Conservation (phyloP, 2,888 invertebrate species). For the Ectropis crepuscularia region DNA sequence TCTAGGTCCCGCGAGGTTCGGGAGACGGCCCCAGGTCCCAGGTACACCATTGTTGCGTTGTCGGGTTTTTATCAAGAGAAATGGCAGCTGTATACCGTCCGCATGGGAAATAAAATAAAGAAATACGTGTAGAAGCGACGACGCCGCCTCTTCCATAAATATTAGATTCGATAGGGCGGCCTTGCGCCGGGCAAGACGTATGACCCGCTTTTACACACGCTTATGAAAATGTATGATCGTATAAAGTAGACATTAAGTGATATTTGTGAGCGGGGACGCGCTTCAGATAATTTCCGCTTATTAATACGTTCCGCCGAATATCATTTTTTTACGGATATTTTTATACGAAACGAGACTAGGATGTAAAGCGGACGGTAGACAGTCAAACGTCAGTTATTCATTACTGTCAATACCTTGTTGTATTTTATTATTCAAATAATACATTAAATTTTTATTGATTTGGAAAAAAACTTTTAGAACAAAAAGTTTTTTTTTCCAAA, state of each 20-base stretch:
- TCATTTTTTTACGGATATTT: not conserved
- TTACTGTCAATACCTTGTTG: too few species aligned
- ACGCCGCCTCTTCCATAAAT: conserved; percentile 57
- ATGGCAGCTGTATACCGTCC: conserved; percentile 41
- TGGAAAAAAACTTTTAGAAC: too few species aligned
- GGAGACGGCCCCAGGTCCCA: conserved; percentile 12
- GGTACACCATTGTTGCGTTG: conserved; percentile 37
- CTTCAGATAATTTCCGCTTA: conserved; percentile 38
- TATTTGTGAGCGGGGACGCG: conserved; percentile 40
- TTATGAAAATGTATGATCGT: conserved; percentile 61
- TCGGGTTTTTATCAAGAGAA: conserved; percentile 47
- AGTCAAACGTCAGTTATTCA: too few species aligned
- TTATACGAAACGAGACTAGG: too few species aligned
- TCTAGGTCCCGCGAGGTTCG: conserved; percentile 14
- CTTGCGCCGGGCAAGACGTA: conserved; percentile 43
- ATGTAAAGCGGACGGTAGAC: too few species aligned
- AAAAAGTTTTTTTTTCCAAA: too few species aligned
- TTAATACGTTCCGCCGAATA: conserved; percentile 31
- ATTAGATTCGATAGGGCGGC: conserved; percentile 61
- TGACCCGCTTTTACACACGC: conserved; percentile 45
- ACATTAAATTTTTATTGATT: too few species aligned
- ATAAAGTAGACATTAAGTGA: conserved; percentile 42
- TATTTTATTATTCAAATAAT: too few species aligned
- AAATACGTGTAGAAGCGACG: conserved; percentile 46
- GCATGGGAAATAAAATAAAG: conserved; percentile 49